Evolutionary conservation across 2,888 invertebrate species (phyloP).

Genomic region (Agrotis exclamationis): DNA sequence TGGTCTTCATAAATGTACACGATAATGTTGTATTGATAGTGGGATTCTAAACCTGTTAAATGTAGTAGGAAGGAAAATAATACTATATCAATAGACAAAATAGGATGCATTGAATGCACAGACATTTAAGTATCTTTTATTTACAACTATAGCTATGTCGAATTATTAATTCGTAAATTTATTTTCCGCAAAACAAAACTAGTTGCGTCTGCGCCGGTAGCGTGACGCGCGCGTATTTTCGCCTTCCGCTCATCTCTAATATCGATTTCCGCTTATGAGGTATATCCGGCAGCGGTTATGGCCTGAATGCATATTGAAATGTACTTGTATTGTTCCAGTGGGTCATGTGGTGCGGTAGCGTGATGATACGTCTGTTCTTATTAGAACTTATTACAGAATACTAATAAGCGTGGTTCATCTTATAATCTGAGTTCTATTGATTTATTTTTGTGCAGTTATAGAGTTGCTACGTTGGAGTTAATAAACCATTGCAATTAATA

Average conservation of each 20-base stretch:
- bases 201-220: slow-evolving; percentile 67
- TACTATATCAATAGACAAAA: slow-evolving; percentile 5
- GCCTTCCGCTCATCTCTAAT: slow-evolving; percentile 84
- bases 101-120: slow-evolving; percentile 7
- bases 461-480: not conserved
- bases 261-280: slow-evolving; percentile 72
- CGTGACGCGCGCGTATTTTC: slow-evolving; percentile 79
- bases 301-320: slow-evolving; percentile 66
- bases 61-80: slow-evolving; percentile 22
- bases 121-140: slow-evolving; percentile 9
- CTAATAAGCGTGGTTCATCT: slow-evolving; percentile 1
- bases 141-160: not conserved
- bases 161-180: slow-evolving; percentile 36
- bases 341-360: slow-evolving; percentile 18
- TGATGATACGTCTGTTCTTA: slow-evolving; percentile 13
- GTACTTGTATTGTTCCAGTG: slow-evolving; percentile 45
- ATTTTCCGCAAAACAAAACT: slow-evolving; percentile 42
- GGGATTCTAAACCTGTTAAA: not conserved
- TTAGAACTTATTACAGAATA: slow-evolving; percentile 19
- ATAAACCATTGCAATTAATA: not conserved
- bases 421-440: not conserved
- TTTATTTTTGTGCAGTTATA: not conserved
- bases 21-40: not conserved
- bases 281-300: slow-evolving; percentile 70
- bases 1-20: not conserved